Conservation (phyloP, 2,888 invertebrate genomes). For the Dolichopus griseipennis region DNA sequence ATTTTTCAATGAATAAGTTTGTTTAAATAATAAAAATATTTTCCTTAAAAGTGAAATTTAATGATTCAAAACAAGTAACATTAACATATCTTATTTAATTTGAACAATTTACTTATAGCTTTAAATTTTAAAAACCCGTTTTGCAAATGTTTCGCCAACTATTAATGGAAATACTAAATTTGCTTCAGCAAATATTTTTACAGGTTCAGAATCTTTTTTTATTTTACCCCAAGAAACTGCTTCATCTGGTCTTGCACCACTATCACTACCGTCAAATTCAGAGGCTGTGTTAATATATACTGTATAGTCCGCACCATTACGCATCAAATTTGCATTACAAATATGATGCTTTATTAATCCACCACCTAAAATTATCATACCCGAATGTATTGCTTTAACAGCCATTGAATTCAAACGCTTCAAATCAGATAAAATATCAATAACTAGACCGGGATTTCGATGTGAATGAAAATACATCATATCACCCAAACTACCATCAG, state of each 20-base stretch:
- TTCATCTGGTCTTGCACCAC: constrained; percentile 96
- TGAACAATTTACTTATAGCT: constrained; percentile 2
- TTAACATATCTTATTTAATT: too few relatives aligned
- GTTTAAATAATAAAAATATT: too few relatives aligned
- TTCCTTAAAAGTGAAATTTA: too few relatives aligned
- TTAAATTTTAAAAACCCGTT: constrained; percentile 44
- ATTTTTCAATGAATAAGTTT: too few relatives aligned
- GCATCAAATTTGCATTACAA: constrained; percentile 98
- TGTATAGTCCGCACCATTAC: constrained; percentile 93
- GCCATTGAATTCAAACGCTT: constrained; percentile 86
- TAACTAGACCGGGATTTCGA: constrained; percentile 79
- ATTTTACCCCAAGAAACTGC: constrained; percentile 99
- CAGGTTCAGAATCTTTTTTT: constrained; percentile 72
- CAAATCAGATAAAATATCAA: constrained; percentile 91
- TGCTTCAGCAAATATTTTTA: constrained; percentile 91
- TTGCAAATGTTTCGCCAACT: constrained; percentile 93
- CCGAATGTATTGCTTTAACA: constrained; percentile 84
- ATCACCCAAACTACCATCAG: constrained; percentile 95
- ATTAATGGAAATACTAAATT: constrained; percentile 88
- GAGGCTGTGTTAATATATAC: constrained; percentile 92
- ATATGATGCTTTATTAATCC: constrained; percentile 98
- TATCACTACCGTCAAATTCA: constrained; percentile 97
- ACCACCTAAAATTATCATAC: constrained; percentile 93
- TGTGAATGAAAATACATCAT: constrained; percentile 99
- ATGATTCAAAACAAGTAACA: too few relatives aligned